Evolutionary conservation across 2,797 vertebrate species (phyloP), one percentile per base, ranked within the genome.

Genomic region (Amblyraja radiata): DNA sequence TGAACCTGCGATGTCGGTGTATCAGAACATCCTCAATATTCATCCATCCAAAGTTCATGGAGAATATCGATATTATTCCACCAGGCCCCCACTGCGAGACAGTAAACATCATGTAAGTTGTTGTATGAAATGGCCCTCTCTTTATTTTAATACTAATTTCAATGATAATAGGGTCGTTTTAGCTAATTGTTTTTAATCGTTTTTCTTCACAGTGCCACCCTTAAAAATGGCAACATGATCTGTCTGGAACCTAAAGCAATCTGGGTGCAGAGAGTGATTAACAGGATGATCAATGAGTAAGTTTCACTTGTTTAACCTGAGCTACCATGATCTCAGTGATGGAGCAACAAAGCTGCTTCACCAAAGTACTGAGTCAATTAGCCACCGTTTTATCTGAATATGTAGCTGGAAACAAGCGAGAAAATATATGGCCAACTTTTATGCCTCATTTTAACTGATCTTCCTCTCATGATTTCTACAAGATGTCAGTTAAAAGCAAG

Each of bases 41-140:
- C 90, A 92, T 92, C 90, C 71, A 73, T 13, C 90, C 39, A 6
- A 92, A 6, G 21, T 1, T 2, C 23, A 92, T 92, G 23, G 14
- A 76, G 10, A 92, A 92, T 28, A 16, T 92, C 13, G 71, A 76
- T 25, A 92, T 76, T n/a, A 76, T n/a, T n/a, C 90, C 90, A 76
- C n/a, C 23, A 2, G 90, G 90, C 7, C 71, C 90, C 1, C 90
- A 92, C 71, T 58, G 90, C 16, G 90, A 1, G 16, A 73, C 39
- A 3, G 39, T 46, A 0, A 0, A 92, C 25, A 92, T 92, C 25
- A 76, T 92, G 90, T 92, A 76, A 54, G 90, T 74, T 11, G 25
- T 74, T 54, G 25, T 68, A 68, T 68, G 58, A 16, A 14, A 68
- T 21, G 36, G 21, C 14, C 23, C 21, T 25, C 68, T 25, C 10